Evolutionary conservation across 2,797 vertebrate genomes (phyloP).

Genomic region (Syngnathus rostellatus): DNA sequence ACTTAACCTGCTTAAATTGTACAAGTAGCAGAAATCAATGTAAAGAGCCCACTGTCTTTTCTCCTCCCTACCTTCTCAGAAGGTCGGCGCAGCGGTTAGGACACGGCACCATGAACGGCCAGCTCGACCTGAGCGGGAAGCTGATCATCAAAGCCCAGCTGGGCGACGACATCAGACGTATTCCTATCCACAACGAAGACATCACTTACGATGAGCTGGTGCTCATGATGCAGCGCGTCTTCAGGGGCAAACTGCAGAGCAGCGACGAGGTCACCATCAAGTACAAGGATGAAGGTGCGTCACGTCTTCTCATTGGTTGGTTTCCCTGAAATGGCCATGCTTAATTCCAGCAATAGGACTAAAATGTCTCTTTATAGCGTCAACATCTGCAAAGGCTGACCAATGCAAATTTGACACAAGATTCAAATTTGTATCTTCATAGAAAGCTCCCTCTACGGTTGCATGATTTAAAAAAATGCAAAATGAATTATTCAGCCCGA

Average conservation of each 20-base stretch:
- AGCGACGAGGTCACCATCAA: constrained; percentile 98
- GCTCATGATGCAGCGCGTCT: constrained; percentile 98
- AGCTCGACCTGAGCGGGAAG: constrained; percentile 97
- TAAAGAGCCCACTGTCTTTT: not conserved
- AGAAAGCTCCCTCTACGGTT: too few relatives aligned
- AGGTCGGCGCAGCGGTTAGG: constrained; percentile 51
- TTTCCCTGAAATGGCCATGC: not conserved
- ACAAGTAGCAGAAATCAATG: too few relatives aligned
- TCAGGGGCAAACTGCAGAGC: constrained; percentile 94
- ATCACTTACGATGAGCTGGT: constrained; percentile 98
- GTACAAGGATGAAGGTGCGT: constrained; percentile 95
- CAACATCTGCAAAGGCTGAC: not conserved
- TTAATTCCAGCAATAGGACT: not conserved
- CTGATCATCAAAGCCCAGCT: constrained; percentile 98
- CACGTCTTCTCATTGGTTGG: not conserved
- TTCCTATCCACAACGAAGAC: constrained; percentile 99
- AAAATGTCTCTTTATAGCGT: not conserved
- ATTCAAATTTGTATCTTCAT: not conserved
- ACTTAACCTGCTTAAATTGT: not conserved
- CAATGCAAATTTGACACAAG: not conserved
- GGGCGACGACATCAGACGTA: constrained; percentile 95
- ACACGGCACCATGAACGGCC: constrained; percentile 85
- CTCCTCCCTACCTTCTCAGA: constrained; percentile 11
- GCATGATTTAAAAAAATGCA: too few relatives aligned
- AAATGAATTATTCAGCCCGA: too few relatives aligned